A percentile compares a stretch with the other conserved stretches of the same genome.
Conservation (phyloP, 1,140 invertebrate species). For the Vollenhovia emeryi region DNA sequence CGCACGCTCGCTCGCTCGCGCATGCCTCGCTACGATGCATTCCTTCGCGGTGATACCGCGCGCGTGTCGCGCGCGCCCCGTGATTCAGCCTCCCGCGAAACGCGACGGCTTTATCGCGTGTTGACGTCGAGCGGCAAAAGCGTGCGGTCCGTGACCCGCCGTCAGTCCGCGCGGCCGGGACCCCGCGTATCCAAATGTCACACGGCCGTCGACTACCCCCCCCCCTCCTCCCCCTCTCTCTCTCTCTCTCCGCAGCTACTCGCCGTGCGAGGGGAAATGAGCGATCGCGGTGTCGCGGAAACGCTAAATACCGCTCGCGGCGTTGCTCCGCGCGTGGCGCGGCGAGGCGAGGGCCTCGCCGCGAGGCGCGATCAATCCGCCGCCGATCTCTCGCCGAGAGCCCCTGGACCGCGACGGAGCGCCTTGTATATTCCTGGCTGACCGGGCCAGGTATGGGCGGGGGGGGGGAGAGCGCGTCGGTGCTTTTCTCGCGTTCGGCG, state of each 20-base stretch:
- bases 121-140: constrained; percentile 25
- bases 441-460: too few species aligned
- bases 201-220: constrained; percentile 53
- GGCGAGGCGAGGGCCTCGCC: background rate
- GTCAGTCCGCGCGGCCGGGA: constrained; percentile 52
- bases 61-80: background rate
- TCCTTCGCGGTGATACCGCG: constrained; percentile 66
- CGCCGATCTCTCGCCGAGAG: constrained; percentile 8
- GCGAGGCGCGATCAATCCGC: background rate
- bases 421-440: background rate
- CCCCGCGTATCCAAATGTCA: constrained; percentile 66
- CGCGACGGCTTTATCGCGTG: constrained; percentile 65
- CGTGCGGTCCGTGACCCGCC: constrained; percentile 68
- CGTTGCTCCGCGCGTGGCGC: constrained; percentile 54
- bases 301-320: constrained; percentile 57
- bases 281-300: constrained; percentile 53
- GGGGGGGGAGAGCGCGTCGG: background rate
- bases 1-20: background rate
- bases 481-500: background rate
- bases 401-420: constrained; percentile 16
- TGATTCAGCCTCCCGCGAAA: constrained; percentile 19
- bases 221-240: background rate
- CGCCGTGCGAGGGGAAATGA: background rate
- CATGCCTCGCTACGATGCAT: constrained; percentile 54
- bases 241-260: too few species aligned